phyloP scores from a whole-genome alignment of 64 coral and sea anemone species.

The Montipora cactus region DNA sequence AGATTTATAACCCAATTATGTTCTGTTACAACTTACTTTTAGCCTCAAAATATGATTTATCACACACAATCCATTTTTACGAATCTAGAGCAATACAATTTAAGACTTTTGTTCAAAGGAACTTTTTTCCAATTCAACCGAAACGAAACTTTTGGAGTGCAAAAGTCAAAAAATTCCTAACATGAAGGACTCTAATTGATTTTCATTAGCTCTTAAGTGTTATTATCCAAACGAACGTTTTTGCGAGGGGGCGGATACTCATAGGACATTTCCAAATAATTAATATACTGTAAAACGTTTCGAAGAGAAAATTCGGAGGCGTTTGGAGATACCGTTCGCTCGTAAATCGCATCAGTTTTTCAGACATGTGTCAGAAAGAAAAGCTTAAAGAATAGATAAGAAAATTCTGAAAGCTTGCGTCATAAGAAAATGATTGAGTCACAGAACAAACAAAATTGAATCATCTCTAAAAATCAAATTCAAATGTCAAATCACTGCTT shows the following conservation, averaged over 20 bases:
- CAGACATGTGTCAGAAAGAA: neutral
- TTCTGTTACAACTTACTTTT: neutral
- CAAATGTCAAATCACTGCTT: conserved; percentile 41
- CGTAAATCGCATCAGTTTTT: neutral
- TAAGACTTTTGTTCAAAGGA: too few species aligned
- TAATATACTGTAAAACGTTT: neutral
- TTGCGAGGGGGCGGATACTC: neutral
- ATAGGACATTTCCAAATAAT: neutral
- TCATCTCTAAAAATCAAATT: neutral
- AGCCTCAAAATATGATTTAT: neutral
- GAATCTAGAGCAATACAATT: too few species aligned
- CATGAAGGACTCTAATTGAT: too few species aligned
- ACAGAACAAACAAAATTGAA: neutral
- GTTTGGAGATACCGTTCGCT: neutral
- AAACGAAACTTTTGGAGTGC: too few species aligned
- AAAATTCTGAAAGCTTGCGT: neutral
- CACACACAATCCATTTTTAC: neutral
- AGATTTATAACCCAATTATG: neutral
- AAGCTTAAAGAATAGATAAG: too few species aligned
- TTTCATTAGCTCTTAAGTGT: too few species aligned
- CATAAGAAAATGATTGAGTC: neutral
- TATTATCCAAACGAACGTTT: neutral
- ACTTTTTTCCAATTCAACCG: too few species aligned
- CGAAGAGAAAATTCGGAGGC: neutral
- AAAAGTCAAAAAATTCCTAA: too few species aligned